These are phyloP conservation scores for Masnerella sp. DNA, from an alignment of 2,888 invertebrate species.

Conservation along the genomic window DNA sequence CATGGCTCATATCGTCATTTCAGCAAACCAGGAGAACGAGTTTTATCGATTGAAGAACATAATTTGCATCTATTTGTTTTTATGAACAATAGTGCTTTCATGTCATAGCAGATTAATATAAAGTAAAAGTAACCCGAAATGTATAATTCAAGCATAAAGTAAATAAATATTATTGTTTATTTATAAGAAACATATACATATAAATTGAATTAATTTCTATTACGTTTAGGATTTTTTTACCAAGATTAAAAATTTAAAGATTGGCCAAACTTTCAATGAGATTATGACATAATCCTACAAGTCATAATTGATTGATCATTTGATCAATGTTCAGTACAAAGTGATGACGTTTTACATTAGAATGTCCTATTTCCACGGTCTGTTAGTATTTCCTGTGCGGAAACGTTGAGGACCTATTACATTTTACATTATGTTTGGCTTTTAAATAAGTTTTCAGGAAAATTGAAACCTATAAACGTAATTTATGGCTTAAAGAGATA, in stretches of 20 bases:
- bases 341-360: conserved; percentile 56
- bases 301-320: conserved; percentile 21
- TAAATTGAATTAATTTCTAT: too few species aligned
- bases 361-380: conserved; percentile 75
- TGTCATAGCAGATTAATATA: background rate
- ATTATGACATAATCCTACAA: conserved; percentile 1
- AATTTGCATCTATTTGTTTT: too few species aligned
- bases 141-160: too few species aligned
- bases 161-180: too few species aligned
- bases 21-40: background rate
- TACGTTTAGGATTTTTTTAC: too few species aligned
- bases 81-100: too few species aligned
- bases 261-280: too few species aligned
- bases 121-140: too few species aligned
- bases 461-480: too few species aligned
- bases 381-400: conserved; percentile 74
- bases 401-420: conserved; percentile 65
- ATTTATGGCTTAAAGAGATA: too few species aligned
- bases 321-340: conserved; percentile 28
- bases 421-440: conserved; percentile 22
- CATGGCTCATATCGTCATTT: background rate
- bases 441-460: conserved; percentile 23
- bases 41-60: background rate
- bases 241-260: too few species aligned
- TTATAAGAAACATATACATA: too few species aligned